Conservation (phyloP, 2,888 invertebrate species). For the Buathra laborator region DNA sequence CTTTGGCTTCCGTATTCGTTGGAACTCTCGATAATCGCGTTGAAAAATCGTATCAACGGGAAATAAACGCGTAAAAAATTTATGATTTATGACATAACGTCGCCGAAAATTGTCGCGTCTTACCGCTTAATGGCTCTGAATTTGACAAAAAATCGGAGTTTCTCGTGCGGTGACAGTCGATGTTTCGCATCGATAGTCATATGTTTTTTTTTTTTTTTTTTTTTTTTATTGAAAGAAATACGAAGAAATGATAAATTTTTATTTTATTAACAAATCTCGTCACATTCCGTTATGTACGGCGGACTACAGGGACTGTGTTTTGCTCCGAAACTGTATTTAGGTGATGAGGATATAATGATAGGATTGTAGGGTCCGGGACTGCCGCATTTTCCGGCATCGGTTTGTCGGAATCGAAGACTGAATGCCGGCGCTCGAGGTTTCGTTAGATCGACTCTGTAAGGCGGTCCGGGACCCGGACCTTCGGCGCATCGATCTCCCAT, state of each 20-base stretch:
- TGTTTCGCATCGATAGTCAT: conserved; percentile 46
- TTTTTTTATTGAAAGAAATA: not conserved
- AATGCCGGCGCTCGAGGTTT: conserved; percentile 84
- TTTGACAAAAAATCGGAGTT: conserved; percentile 66
- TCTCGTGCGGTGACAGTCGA: conserved; percentile 53
- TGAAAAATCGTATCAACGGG: conserved; percentile 46
- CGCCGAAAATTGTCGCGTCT: conserved; percentile 64
- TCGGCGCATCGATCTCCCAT: conserved; percentile 42
- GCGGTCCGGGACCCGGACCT: conserved; percentile 70
- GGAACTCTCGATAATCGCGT: conserved; percentile 26
- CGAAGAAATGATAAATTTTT: not conserved
- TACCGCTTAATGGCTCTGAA: conserved; percentile 65
- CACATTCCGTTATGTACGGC: conserved; percentile 86
- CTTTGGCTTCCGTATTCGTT: not conserved
- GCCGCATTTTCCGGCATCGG: conserved; percentile 84
- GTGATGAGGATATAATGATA: conserved; percentile 85
- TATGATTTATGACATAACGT: conserved; percentile 56
- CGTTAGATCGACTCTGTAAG: conserved; percentile 57
- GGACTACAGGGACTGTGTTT: conserved; percentile 87
- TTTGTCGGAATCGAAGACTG: conserved; percentile 84
- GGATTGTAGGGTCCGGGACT: conserved; percentile 86
- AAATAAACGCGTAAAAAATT: conserved; percentile 50
- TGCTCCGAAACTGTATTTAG: conserved; percentile 88
- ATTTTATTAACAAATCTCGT: conserved; percentile 72
- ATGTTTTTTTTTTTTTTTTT: conserved; percentile 46